Conservation (phyloP, 1,140 invertebrate species). For the Pinna nobilis region DNA sequence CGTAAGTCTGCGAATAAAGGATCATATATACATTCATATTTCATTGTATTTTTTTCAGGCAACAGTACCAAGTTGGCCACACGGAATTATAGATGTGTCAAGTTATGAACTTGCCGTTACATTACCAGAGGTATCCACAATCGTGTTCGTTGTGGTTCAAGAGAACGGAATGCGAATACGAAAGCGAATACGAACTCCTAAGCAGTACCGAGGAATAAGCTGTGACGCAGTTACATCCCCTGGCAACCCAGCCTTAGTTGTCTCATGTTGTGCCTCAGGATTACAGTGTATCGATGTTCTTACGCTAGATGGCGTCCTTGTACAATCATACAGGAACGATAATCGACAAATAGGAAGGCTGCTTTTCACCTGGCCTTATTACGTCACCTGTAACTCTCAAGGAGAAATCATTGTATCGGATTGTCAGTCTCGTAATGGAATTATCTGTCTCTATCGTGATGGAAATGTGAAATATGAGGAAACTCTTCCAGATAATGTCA, state of each 20-base stretch:
- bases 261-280: slow-evolving; percentile 53
- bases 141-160: slow-evolving; percentile 47
- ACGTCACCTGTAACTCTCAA: slow-evolving; percentile 47
- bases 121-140: slow-evolving; percentile 52
- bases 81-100: slow-evolving; percentile 53
- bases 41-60: slow-evolving; percentile 6
- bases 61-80: slow-evolving; percentile 53
- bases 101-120: slow-evolving; percentile 53
- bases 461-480: slow-evolving; percentile 50
- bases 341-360: slow-evolving; percentile 42
- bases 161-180: slow-evolving; percentile 49
- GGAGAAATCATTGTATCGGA: slow-evolving; percentile 57
- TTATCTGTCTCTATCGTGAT: slow-evolving; percentile 44
- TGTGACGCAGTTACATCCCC: slow-evolving; percentile 41
- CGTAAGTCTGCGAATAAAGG: too few relatives aligned
- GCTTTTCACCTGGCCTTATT: slow-evolving; percentile 57
- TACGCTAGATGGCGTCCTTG: slow-evolving; percentile 49
- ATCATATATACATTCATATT: too few relatives aligned
- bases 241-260: slow-evolving; percentile 45
- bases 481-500: slow-evolving; percentile 34
- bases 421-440: slow-evolving; percentile 52
- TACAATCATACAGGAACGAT: slow-evolving; percentile 49
- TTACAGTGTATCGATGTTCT: slow-evolving; percentile 54
- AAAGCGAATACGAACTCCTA: slow-evolving; percentile 52
- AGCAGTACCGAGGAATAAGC: slow-evolving; percentile 55